Evolutionary conservation across 2,888 invertebrate species (phyloP).

Genomic region (Monopis laevigella): DNA sequence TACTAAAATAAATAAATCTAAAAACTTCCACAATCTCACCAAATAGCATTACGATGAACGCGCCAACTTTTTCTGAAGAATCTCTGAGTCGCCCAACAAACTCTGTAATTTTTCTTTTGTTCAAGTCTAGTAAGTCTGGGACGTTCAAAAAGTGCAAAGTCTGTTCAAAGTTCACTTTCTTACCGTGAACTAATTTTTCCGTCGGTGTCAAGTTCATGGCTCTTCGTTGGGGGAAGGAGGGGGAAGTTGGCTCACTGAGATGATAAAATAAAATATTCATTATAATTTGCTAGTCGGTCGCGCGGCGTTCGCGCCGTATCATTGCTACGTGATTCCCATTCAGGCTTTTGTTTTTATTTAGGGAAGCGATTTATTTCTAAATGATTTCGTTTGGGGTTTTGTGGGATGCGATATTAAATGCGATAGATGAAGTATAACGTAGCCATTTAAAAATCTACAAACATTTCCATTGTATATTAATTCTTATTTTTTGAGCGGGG

Average conservation of each 20-base stretch:
- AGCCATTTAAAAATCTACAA: no score
- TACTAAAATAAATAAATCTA: no score
- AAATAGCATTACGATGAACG: no score
- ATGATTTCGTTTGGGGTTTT: no score
- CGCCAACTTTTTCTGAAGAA: no score
- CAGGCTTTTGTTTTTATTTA: slow-evolving; percentile 1
- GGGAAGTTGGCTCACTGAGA: slow-evolving; percentile 26
- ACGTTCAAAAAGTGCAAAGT: slow-evolving; percentile 61
- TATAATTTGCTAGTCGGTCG: slow-evolving; percentile 44
- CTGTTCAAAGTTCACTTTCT: slow-evolving; percentile 64
- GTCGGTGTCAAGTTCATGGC: slow-evolving; percentile 65
- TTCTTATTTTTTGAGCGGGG: no score
- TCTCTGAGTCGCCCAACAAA: background rate
- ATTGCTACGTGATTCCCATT: slow-evolving; percentile 6
- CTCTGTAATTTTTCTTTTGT: slow-evolving; percentile 51
- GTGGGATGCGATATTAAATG: no score
- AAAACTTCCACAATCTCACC: no score
- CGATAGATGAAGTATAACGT: no score
- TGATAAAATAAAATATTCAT: slow-evolving; percentile 68
- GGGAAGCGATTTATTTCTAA: background rate
- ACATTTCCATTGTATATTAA: no score
- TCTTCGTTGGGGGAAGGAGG: slow-evolving; percentile 18
- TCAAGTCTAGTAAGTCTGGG: slow-evolving; percentile 42
- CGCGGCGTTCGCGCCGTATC: slow-evolving; percentile 42
- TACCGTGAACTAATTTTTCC: slow-evolving; percentile 67